Conservation (phyloP, 1,140 invertebrate species). For the Harpegnathos saltator region DNA sequence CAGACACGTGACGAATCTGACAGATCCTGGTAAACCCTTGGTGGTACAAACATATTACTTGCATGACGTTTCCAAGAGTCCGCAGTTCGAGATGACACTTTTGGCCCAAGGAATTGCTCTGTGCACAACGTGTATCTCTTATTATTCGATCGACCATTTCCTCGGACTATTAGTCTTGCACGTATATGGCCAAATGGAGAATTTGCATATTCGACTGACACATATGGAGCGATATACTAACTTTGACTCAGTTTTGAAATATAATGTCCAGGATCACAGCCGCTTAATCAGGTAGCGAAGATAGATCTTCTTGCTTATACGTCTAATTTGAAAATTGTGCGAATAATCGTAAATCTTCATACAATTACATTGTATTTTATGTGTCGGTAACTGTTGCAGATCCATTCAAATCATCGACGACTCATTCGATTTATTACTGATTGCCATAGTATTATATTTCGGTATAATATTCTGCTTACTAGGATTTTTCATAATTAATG, state of each 20-base stretch:
- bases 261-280: constrained; percentile 12
- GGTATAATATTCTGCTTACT: too few species aligned
- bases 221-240: not conserved
- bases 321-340: too few species aligned
- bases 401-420: too few species aligned
- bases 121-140: not conserved
- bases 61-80: constrained; percentile 28
- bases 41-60: constrained; percentile 26
- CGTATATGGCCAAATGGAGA: constrained; percentile 48
- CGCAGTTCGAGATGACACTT: constrained; percentile 37
- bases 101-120: not conserved
- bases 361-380: too few species aligned
- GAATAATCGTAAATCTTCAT: too few species aligned
- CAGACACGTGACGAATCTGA: not conserved
- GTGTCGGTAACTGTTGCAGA: too few species aligned
- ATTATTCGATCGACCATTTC: constrained; percentile 34
- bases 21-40: constrained; percentile 8
- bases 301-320: too few species aligned
- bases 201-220: not conserved
- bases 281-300: constrained; percentile 44
- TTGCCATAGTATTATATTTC: too few species aligned
- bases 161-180: constrained; percentile 40
- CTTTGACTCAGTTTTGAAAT: not conserved
- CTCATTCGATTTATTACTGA: too few species aligned
- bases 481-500: too few species aligned